Evolutionary conservation across 2,888 invertebrate genomes (phyloP), one percentile per base, ranked within the genome.

Genomic region (Torymus auratus): DNA sequence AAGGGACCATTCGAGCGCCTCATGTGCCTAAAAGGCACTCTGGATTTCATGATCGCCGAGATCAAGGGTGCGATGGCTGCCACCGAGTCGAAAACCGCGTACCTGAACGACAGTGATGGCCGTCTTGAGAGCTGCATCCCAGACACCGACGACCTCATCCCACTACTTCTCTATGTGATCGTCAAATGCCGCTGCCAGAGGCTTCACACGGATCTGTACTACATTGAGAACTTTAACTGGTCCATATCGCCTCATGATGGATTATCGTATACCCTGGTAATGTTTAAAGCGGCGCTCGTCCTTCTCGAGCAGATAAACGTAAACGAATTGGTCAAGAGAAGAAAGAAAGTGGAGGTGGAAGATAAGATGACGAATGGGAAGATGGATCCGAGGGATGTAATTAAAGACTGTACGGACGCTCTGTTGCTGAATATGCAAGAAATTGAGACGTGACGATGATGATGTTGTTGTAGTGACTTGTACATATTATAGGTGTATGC

Each of bases 11-110:
- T 89, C 50, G 92, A 92, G 82, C 92, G 92, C 86, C 84, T 92
- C 2, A 84, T 88, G n/a, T 92, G 92, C 84, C 81, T 92, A 7
- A 90, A 89, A 73, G 87, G 89, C 12, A 90, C 91, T 0, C 88
- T 91, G 78, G 92, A 92, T 83, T 85, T 92, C n/a, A 88, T 91
- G 73, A 89, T 91, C 74, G 92, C 92, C 10, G 92, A 92, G 85
- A 84, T 92, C 13, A 92, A 92, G 86, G 88, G 89, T 15, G 91
- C 90, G 2, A 85, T 92, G 20, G 91, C 91, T 15, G 91, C 91
- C 56, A 86, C 91, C 11, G 84, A 88, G 71, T 85, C 85, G 15
- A 82, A 80, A 70, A 62, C 73, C 11, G 83, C 83, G 5, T 17
- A 41, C 28, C 13, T 52, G 10, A 15, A 12, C 0, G 69, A 60